Evolutionary conservation across 2,888 invertebrate genomes (phyloP).

Genomic region (Trachelus troglodyta): DNA sequence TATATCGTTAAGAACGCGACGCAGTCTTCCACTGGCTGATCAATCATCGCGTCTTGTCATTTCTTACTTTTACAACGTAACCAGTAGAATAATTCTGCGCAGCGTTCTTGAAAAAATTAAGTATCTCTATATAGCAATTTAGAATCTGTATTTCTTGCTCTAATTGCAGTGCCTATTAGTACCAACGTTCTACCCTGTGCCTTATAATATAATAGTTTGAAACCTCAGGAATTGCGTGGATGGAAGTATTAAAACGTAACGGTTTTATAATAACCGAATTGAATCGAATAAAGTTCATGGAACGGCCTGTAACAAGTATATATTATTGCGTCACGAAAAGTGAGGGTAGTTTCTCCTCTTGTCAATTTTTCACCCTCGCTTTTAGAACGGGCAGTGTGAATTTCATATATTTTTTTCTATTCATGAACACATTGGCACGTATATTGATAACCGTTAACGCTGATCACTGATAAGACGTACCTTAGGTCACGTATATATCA

Average conservation of each 20-base stretch:
- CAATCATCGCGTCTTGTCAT: background rate
- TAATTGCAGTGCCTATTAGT: constrained; percentile 23
- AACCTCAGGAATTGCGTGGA: constrained; percentile 27
- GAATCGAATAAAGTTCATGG: background rate
- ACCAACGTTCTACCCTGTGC: constrained; percentile 52
- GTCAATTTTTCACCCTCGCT: background rate
- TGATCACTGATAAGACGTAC: background rate
- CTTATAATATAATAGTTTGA: constrained; percentile 37
- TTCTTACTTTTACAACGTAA: background rate
- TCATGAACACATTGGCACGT: constrained; percentile 50
- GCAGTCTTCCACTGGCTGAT: background rate
- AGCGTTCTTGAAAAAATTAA: background rate
- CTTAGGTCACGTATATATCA: background rate
- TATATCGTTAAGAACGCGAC: background rate
- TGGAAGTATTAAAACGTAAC: constrained; percentile 12
- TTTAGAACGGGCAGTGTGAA: constrained; percentile 17
- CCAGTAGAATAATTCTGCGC: background rate
- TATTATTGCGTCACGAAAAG: background rate
- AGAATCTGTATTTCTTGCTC: background rate
- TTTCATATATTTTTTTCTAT: constrained; percentile 20
- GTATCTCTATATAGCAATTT: background rate
- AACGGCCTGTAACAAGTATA: background rate
- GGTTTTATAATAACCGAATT: background rate
- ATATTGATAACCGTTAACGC: constrained; percentile 11
- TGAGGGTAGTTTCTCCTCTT: background rate